Conservation (phyloP, 2,113 vertebrate genomes). For the Romanogobio albipinnatus region DNA sequence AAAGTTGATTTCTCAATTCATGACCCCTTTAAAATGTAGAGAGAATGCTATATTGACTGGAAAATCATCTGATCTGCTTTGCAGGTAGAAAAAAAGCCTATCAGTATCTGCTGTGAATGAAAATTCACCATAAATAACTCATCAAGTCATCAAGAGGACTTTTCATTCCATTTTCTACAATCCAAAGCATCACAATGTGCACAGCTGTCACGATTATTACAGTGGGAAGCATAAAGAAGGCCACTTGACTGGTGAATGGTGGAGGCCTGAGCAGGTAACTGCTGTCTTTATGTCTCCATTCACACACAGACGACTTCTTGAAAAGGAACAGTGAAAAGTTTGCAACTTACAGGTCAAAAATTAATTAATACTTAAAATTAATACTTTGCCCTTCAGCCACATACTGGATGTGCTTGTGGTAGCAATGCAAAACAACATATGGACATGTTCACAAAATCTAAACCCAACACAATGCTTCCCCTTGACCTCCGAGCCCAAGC, state of each 20-base stretch:
- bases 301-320: background rate
- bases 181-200: background rate
- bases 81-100: background rate
- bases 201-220: background rate
- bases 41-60: background rate
- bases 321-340: background rate
- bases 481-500: conserved; percentile 57
- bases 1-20: too few relatives aligned
- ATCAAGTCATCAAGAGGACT: background rate
- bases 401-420: background rate
- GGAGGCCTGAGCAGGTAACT: background rate
- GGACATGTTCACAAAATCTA: background rate
- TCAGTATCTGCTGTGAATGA: background rate
- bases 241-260: background rate
- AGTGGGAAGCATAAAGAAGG: background rate
- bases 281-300: background rate
- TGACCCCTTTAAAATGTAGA: too few relatives aligned
- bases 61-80: background rate
- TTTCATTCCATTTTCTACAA: background rate
- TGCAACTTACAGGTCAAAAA: background rate
- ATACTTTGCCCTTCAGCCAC: background rate
- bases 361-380: too few relatives aligned
- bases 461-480: conserved; percentile 28
- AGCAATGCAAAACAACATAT: conserved; percentile 33
- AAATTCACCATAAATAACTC: background rate